Conservation (phyloP, 2,113 vertebrate genomes). For the Apeltes quadracus region DNA sequence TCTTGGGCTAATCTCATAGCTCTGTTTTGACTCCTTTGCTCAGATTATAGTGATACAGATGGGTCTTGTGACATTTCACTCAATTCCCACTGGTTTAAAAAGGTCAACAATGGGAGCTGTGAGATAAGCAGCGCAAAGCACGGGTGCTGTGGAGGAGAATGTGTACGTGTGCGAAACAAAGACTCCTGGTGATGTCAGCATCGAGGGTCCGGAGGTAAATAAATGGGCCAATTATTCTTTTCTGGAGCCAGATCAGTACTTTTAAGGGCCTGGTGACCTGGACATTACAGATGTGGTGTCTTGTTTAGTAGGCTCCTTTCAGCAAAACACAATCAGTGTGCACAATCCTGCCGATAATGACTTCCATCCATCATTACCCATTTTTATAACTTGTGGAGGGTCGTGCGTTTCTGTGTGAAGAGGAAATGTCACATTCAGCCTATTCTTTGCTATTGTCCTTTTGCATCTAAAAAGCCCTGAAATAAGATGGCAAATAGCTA, state of each 20-base stretch:
- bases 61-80: conserved; percentile 43
- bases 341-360: neutral
- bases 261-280: neutral
- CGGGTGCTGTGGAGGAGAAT: neutral
- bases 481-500: too few species aligned
- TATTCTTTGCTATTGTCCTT: too few species aligned
- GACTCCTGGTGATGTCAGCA: conserved; percentile 19
- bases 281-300: neutral
- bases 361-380: neutral
- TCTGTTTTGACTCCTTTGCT: conserved; percentile 47
- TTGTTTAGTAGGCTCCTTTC: neutral
- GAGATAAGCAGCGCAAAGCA: conserved; percentile 24
- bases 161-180: neutral
- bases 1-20: conserved; percentile 24
- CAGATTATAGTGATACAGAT: conserved; percentile 28
- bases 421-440: too few species aligned
- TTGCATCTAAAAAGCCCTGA: too few species aligned
- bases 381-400: neutral
- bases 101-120: conserved; percentile 45
- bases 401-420: too few species aligned
- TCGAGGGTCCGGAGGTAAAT: conserved; percentile 10
- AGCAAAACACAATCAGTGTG: neutral
- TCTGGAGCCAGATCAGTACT: conserved; percentile 1
- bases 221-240: neutral
- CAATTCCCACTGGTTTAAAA: conserved; percentile 50